These are phyloP conservation scores for Drosophila infuscata DNA, from an alignment of 2,888 invertebrate species.

Conservation along the genomic window DNA sequence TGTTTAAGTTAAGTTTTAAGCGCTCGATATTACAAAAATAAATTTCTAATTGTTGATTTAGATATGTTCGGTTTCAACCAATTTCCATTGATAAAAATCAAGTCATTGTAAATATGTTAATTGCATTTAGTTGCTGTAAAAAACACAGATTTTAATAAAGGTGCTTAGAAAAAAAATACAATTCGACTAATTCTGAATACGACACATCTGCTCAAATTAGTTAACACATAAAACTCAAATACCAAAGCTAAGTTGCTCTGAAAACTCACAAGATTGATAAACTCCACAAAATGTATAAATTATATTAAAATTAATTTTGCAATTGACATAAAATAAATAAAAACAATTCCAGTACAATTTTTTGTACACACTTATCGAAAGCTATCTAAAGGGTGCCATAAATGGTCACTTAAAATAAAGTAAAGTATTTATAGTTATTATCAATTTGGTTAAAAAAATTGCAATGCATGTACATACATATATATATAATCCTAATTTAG, in stretches of 20 bases:
- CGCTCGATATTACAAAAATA: background rate
- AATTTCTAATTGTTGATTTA: background rate
- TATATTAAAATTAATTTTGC: background rate
- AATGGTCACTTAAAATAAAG: background rate
- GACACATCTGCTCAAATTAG: background rate
- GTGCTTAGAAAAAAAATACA: background rate
- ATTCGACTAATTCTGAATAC: no score
- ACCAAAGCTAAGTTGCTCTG: background rate
- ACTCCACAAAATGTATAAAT: background rate
- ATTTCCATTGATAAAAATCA: background rate
- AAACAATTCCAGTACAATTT: background rate
- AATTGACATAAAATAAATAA: background rate
- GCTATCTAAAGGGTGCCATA: background rate
- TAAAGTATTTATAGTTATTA: background rate
- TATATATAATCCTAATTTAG: background rate
- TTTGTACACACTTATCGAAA: background rate
- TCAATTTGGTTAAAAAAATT: background rate
- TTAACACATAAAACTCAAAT: background rate
- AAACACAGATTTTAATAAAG: background rate
- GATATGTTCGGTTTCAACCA: background rate
- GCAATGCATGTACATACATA: background rate
- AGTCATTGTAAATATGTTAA: background rate
- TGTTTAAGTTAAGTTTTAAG: no score
- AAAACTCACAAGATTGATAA: background rate
- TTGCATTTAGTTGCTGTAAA: background rate